Conservation (phyloP, 2,888 invertebrate genomes). For the Drosophila anomalipes region DNA sequence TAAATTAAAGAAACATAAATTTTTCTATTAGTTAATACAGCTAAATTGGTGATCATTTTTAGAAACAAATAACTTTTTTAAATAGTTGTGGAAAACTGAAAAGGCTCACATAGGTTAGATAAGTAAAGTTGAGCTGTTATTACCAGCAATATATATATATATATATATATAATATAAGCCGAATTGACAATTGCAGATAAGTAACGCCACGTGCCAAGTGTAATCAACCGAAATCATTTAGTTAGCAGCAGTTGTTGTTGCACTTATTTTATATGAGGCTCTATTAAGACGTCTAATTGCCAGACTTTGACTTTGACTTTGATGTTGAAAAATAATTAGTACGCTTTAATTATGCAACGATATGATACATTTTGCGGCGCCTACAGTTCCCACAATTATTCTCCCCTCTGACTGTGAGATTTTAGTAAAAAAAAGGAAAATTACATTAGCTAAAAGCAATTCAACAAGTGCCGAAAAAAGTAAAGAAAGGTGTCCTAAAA, state of each 20-base stretch:
- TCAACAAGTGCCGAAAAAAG: constrained; percentile 11
- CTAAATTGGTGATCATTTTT: background rate
- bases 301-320: constrained; percentile 13
- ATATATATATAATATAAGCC: background rate
- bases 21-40: background rate
- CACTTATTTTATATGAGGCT: background rate
- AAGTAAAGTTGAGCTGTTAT: background rate
- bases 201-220: background rate
- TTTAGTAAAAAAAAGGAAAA: background rate
- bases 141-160: background rate
- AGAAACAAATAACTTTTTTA: background rate
- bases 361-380: constrained; percentile 25
- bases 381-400: background rate
- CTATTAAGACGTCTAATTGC: background rate
- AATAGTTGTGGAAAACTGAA: background rate
- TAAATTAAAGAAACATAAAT: background rate
- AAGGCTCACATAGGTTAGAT: background rate
- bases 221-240: constrained; percentile 18
- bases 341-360: constrained; percentile 46
- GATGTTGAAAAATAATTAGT: constrained; percentile 57
- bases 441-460: background rate
- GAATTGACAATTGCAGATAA: background rate
- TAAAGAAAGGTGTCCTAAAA: background rate
- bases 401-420: background rate
- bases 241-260: constrained; percentile 10